These are phyloP conservation scores for Luscinia luscinia DNA, from an alignment of 2,797 vertebrate genomes.

Conservation along the genomic window DNA sequence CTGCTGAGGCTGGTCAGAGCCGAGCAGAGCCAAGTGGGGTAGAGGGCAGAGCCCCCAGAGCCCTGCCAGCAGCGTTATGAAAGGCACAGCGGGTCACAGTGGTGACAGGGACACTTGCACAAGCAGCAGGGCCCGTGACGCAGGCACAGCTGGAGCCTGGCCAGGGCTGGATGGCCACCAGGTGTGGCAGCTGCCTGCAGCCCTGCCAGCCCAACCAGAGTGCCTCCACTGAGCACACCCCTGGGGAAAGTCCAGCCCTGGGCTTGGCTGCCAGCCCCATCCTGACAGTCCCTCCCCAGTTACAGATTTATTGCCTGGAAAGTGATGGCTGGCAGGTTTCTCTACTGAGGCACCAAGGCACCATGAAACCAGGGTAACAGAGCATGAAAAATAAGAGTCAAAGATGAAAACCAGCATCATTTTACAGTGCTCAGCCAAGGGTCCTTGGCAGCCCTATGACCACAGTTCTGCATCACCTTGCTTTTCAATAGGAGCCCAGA, in stretches of 20 bases:
- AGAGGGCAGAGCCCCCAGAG: neutral
- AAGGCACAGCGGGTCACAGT: rapidly evolving
- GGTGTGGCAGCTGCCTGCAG: neutral
- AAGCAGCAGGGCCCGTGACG: neutral
- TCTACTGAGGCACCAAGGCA: neutral
- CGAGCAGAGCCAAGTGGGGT: neutral
- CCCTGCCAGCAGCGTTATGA: rapidly evolving
- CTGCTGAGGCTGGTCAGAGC: neutral
- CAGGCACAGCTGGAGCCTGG: neutral
- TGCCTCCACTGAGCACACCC: rapidly evolving
- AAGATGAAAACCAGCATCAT: neutral
- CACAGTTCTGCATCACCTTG: neutral
- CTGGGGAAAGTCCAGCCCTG: neutral
- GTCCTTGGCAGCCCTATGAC: neutral
- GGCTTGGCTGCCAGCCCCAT: neutral
- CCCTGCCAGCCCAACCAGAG: neutral
- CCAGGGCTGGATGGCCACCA: neutral
- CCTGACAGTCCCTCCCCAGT: rapidly evolving
- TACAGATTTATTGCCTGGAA: neutral
- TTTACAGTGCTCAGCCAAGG: neutral
- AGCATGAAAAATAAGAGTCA: rapidly evolving
- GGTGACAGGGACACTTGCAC: neutral
- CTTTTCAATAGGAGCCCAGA: neutral
- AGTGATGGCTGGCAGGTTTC: neutral
- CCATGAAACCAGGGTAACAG: neutral